Conservation (phyloP, 2,888 invertebrate species). For the Drosophila infuscata region DNA sequence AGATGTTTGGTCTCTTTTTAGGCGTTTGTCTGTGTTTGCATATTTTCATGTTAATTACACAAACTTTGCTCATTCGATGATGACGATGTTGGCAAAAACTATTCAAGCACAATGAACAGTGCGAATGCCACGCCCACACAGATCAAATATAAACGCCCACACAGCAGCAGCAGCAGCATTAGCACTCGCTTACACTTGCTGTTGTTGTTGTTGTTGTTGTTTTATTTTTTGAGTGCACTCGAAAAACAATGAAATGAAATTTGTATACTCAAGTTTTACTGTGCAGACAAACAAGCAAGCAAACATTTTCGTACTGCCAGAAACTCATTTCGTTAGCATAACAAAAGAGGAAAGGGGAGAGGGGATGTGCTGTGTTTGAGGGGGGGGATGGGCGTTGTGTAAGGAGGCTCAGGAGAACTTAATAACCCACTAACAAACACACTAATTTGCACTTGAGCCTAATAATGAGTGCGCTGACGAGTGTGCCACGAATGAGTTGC, state of each 20-base stretch:
- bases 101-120: constrained; percentile 60
- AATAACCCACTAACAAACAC: constrained; percentile 81
- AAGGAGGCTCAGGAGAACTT: constrained; percentile 53
- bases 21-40: constrained; percentile 14
- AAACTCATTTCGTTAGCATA: constrained; percentile 80
- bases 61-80: constrained; percentile 64
- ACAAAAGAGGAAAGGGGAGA: constrained; percentile 50
- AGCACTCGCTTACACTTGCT: constrained; percentile 27
- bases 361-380: background rate
- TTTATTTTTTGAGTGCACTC: constrained; percentile 58
- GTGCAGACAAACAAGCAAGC: constrained; percentile 62
- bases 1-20: background rate
- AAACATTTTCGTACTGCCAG: constrained; percentile 51
- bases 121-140: constrained; percentile 51
- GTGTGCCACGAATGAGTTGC: constrained; percentile 63
- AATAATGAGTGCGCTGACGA: constrained; percentile 81
- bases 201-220: constrained; percentile 31
- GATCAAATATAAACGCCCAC: constrained; percentile 31
- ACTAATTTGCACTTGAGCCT: constrained; percentile 82
- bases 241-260: constrained; percentile 81
- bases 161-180: constrained; percentile 14
- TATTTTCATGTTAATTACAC: constrained; percentile 71
- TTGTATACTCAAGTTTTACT: constrained; percentile 81
- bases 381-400: constrained; percentile 4
- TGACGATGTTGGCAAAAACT: constrained; percentile 57